A percentile compares a stretch with the other conserved stretches of the same genome.
Evolutionary conservation across 2,797 vertebrate genomes (phyloP).

Genomic region (Pseudocheirus occidentalis): DNA sequence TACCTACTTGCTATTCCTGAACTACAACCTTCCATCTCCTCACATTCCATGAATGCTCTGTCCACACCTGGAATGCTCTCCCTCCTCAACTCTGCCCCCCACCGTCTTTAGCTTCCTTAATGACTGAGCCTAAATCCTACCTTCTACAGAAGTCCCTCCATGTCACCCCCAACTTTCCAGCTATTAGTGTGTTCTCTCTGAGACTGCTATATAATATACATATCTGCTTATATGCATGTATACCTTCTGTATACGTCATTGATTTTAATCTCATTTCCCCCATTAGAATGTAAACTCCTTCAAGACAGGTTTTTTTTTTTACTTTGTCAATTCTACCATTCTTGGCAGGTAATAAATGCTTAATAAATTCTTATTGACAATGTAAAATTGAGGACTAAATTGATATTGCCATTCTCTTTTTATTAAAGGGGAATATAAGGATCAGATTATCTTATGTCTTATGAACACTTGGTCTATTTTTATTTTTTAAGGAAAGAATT

Average conservation of each 20-base stretch:
- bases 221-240: neutral
- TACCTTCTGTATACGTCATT: neutral
- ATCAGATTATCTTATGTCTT: neutral
- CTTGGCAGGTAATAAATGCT: neutral
- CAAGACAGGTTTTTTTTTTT: neutral
- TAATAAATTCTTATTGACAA: neutral
- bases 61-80: neutral
- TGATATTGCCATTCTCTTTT: neutral
- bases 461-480: neutral
- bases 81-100: neutral
- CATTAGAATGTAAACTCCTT: neutral
- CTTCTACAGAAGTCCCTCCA: neutral
- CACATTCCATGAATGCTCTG: neutral
- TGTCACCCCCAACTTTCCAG: neutral
- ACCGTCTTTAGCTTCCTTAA: neutral
- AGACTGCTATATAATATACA: neutral
- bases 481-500: conserved; percentile 66
- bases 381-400: neutral
- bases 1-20: neutral
- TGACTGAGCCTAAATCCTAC: neutral
- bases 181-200: neutral
- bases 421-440: neutral
- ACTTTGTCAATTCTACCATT: neutral
- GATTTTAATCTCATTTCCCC: neutral
- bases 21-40: neutral